These are phyloP conservation scores for Muricea muricata DNA, from an alignment of 92 coral and sea anemone genomes.

Conservation along the genomic window DNA sequence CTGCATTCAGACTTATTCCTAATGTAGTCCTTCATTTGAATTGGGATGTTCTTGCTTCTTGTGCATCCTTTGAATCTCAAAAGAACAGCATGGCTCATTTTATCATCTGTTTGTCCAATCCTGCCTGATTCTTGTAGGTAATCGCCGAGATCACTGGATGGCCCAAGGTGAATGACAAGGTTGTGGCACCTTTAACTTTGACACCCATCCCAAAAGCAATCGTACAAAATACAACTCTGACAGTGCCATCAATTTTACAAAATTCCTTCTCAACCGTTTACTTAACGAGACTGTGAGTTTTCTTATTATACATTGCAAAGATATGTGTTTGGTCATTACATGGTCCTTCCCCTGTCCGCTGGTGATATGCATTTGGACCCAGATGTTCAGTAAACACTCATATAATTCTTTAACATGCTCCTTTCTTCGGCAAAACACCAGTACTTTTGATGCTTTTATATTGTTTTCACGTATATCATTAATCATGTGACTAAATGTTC, in stretches of 20 bases:
- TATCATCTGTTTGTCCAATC: constrained; percentile 51
- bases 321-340: constrained; percentile 42
- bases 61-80: constrained; percentile 42
- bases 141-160: constrained; percentile 69
- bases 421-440: constrained; percentile 52
- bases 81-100: constrained; percentile 44
- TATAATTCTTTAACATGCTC: constrained; percentile 52
- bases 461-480: constrained; percentile 33
- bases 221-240: constrained; percentile 55
- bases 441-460: constrained; percentile 35
- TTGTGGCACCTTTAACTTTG: constrained; percentile 36
- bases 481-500: constrained; percentile 21
- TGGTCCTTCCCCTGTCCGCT: constrained; percentile 43
- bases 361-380: constrained; percentile 21
- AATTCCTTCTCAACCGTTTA: constrained; percentile 45
- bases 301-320: constrained; percentile 63
- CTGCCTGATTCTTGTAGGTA: constrained; percentile 75
- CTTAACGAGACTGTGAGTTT: constrained; percentile 51
- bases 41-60: constrained; percentile 40
- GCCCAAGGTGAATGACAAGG: constrained; percentile 64
- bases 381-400: constrained; percentile 36
- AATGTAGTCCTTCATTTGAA: constrained; percentile 47
- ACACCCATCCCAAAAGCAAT: constrained; percentile 64
- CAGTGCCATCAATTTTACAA: constrained; percentile 45
- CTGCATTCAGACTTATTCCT: constrained; percentile 22